Evolutionary conservation across 1,140 invertebrate genomes (phyloP).

Genomic region (Pachyrhynchus sulphureomaculatus): DNA sequence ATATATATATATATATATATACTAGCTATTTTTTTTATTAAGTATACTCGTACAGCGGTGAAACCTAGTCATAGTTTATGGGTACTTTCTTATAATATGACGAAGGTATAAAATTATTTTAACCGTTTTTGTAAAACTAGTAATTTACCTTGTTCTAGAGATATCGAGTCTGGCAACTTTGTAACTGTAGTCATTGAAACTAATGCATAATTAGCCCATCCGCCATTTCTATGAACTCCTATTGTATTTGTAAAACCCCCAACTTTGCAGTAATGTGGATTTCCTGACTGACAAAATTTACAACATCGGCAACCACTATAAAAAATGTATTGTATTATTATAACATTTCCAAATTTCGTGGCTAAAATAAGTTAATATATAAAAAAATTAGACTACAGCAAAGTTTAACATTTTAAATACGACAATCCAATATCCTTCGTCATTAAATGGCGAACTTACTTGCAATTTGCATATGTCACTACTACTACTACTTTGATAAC

Average conservation of each 20-base stretch:
- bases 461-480: too few relatives aligned
- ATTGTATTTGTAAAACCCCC: constrained; percentile 65
- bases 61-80: too few relatives aligned
- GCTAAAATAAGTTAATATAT: too few relatives aligned
- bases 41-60: too few relatives aligned
- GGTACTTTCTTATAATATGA: too few relatives aligned
- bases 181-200: constrained; percentile 63
- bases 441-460: too few relatives aligned
- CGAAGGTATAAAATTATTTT: background rate
- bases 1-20: too few relatives aligned
- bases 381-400: constrained; percentile 3
- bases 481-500: too few relatives aligned
- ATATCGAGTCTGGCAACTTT: constrained; percentile 55
- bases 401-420: background rate
- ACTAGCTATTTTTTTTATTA: too few relatives aligned
- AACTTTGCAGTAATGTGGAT: constrained; percentile 61
- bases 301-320: constrained; percentile 62
- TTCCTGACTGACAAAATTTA: constrained; percentile 58
- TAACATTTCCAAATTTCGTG: too few relatives aligned
- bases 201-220: constrained; percentile 65
- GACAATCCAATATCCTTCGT: background rate
- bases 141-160: constrained; percentile 57
- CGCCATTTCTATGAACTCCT: constrained; percentile 66
- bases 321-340: too few relatives aligned
- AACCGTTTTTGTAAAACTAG: background rate